Evolutionary conservation across 92 coral and sea anemone species (phyloP).

Genomic region (Paramuricea clavata): DNA sequence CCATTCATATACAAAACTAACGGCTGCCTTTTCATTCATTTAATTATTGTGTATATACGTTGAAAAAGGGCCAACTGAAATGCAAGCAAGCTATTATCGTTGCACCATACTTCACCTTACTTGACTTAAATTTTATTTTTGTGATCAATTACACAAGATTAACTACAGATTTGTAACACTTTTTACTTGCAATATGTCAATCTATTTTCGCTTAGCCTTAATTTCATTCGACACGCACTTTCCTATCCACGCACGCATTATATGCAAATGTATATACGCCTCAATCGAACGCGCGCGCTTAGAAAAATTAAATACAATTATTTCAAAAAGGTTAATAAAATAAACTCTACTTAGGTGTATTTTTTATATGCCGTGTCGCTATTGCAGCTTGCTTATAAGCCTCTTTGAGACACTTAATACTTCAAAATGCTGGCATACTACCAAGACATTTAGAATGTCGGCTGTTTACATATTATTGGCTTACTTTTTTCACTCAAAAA

Average conservation of each 20-base stretch:
- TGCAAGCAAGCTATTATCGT: too few relatives aligned
- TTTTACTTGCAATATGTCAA: background rate
- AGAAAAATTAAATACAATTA: background rate
- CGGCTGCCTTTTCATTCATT: too few relatives aligned
- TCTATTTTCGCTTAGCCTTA: background rate
- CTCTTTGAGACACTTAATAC: background rate
- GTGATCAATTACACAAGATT: background rate
- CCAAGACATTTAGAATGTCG: background rate
- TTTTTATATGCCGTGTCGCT: background rate
- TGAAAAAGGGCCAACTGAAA: too few relatives aligned
- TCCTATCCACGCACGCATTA: background rate
- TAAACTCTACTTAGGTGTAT: background rate
- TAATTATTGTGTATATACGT: too few relatives aligned
- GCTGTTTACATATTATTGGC: background rate
- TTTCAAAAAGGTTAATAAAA: background rate
- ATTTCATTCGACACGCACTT: background rate
- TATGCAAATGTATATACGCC: background rate
- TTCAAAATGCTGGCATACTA: background rate
- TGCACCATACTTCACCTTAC: too few relatives aligned
- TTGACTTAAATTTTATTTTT: too few relatives aligned
- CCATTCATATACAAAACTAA: too few relatives aligned
- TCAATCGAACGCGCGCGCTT: background rate
- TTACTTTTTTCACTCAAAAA: background rate
- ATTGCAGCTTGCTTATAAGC: background rate
- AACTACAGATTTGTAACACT: background rate